Evolutionary conservation across 2,113 vertebrate species (phyloP).

Genomic region (Actenoides hombroni): DNA sequence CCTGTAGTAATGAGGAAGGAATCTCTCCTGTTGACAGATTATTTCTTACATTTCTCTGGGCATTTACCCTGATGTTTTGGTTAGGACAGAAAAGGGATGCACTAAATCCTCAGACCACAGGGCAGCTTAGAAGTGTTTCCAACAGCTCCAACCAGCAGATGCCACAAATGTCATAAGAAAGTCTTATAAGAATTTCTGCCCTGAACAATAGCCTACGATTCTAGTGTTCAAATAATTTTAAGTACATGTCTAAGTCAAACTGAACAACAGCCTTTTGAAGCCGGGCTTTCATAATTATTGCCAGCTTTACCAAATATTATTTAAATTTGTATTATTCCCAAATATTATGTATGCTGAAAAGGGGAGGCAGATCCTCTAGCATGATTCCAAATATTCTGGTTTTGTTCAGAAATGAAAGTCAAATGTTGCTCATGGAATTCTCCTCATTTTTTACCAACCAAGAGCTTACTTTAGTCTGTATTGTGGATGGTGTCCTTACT

Average conservation of each 20-base stretch:
- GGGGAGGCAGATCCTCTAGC: not conserved
- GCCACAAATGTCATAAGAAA: not conserved
- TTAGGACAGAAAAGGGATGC: not conserved
- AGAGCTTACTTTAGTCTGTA: not conserved
- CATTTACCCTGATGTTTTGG: not conserved
- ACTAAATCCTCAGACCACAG: not conserved
- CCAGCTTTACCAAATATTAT: not conserved
- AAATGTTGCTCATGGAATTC: not conserved
- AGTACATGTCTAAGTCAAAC: not conserved
- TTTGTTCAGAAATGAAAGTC: not conserved
- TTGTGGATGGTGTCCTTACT: not conserved
- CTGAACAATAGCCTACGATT: not conserved
- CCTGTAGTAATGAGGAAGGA: not conserved
- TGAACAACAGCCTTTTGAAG: not conserved
- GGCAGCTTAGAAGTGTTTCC: not conserved
- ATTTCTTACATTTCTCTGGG: not conserved
- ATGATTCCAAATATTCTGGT: not conserved
- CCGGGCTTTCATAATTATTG: not conserved
- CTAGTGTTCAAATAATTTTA: not conserved
- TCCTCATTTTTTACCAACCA: not conserved
- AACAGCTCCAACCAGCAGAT: not conserved
- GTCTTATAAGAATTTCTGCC: not conserved
- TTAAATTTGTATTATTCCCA: not conserved
- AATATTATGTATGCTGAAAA: not conserved
- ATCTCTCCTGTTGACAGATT: not conserved